Conservation (phyloP, 2,797 vertebrate genomes). For the Anabas testudineus region DNA sequence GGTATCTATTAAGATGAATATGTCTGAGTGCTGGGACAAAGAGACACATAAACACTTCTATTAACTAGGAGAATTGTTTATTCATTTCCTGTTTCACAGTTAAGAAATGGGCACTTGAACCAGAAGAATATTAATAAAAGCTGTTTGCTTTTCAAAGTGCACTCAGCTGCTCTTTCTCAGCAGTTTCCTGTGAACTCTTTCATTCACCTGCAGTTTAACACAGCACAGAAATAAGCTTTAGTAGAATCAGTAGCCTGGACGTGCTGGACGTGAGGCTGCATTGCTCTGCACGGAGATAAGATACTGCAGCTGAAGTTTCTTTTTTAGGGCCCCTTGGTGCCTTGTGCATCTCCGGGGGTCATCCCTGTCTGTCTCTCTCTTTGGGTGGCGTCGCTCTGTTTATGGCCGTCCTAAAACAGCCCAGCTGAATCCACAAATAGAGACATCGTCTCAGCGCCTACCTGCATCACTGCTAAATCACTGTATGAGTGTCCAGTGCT, state of each 20-base stretch:
- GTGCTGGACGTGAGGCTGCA: constrained; percentile 20
- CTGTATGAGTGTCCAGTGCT: constrained; percentile 7
- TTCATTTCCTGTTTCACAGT: neutral
- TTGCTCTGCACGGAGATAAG: constrained; percentile 53
- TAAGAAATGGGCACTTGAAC: neutral
- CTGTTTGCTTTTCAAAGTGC: too few relatives aligned
- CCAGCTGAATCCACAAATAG: constrained; percentile 81
- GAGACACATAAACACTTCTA: neutral
- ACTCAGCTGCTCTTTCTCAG: neutral
- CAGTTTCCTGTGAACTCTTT: neutral
- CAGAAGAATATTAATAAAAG: too few relatives aligned
- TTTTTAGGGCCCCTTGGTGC: constrained; percentile 61
- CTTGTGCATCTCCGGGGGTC: constrained; percentile 51
- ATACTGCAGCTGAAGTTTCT: constrained; percentile 59
- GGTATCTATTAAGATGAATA: too few relatives aligned
- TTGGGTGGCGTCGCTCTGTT: constrained; percentile 72
- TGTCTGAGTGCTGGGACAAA: too few relatives aligned
- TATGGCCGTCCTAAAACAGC: constrained; percentile 78
- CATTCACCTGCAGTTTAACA: neutral
- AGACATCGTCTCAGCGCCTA: constrained; percentile 45
- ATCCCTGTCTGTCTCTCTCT: constrained; percentile 32
- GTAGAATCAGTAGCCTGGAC: constrained; percentile 17
- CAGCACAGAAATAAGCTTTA: neutral
- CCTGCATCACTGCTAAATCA: constrained; percentile 32
- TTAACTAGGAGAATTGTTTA: neutral